phyloP scores from a whole-genome alignment of 2,888 invertebrate genomes.

The Netelia melanura region DNA sequence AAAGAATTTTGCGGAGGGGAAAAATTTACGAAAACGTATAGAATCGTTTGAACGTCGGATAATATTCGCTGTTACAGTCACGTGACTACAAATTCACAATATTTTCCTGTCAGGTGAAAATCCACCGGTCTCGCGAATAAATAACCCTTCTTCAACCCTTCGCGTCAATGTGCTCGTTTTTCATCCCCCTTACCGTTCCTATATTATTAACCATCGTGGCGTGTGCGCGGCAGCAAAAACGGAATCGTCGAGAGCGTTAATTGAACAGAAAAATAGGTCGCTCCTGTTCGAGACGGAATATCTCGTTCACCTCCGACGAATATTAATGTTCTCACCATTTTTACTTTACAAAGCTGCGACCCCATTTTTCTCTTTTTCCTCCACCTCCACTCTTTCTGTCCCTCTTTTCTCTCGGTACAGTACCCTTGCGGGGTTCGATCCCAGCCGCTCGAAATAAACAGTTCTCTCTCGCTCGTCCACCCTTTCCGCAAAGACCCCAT shows the following conservation, averaged over 20 bases:
- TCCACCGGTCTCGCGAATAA: constrained; percentile 17
- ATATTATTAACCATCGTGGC: constrained; percentile 51
- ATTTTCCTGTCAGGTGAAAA: background rate
- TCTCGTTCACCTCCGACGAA: constrained; percentile 63
- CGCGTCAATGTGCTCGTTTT: constrained; percentile 18
- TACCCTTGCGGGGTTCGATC: no score
- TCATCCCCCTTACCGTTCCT: constrained; percentile 8
- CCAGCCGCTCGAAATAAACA: no score
- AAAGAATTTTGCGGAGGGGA: no score
- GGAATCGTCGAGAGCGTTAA: constrained; percentile 57
- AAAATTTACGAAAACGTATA: no score
- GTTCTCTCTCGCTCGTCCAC: constrained; percentile 1
- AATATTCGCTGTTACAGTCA: no score
- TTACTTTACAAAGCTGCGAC: constrained; percentile 43
- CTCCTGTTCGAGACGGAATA: constrained; percentile 66
- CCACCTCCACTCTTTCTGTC: constrained; percentile 7
- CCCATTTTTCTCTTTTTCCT: constrained; percentile 21
- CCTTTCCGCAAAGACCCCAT: constrained; percentile 22
- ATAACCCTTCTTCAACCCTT: constrained; percentile 25
- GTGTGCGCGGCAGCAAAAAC: constrained; percentile 51
- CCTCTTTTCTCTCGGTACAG: constrained; percentile 8
- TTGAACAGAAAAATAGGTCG: constrained; percentile 69
- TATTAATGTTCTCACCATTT: constrained; percentile 67
- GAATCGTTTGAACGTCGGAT: no score
- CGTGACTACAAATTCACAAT: no score